Base-by-base conservation (phyloP, 35 echinoderm and acorn worm genomes). In the Apostichopus parvimensis region DNA sequence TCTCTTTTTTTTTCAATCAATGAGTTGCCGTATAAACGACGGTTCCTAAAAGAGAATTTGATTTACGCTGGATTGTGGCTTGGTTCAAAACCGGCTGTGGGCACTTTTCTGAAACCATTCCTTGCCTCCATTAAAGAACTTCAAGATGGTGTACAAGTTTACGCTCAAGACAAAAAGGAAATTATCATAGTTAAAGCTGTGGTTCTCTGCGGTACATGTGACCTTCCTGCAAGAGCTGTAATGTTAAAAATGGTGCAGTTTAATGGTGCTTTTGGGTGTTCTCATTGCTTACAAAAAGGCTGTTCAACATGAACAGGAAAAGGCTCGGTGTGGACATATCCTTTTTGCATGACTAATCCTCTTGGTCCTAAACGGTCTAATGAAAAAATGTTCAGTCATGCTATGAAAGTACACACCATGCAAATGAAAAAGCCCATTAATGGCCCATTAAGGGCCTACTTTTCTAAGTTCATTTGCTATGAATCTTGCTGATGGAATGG, bases 81-180 rank as follows among this genome's bases (percentile, higher is more conserved):
- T 80, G 90, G 90, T 9, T 7, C 6, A 60, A 91, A 91, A 82
- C 90, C 90, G 12, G 17, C 28, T 21, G 81, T 91, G 90, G 53
- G 26, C 4, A 57, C 77, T 53, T 91, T 91, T 57, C 56, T 91
- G 58, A 91, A 79, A 61, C 90, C 90, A 91, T 81, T 91, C 24
- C 60, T 15, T 12, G 18, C 54, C 4, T 15, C 84, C 6, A 23
- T 66, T 64, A 87, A 17, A 18, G 21, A 64, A 10, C 15, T 87
- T 2, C 6, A 9, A 6, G 60, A 87, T 57, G 13, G 13, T 10
- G 24, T 15, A 15, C 2, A 53, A 18, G 18, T 15, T n/a, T n/a
- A n/a, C n/a, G n/a, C n/a, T n/a, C n/a, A n/a, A n/a, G n/a, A n/a
- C n/a, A n/a, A n/a, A n/a, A n/a, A n/a, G n/a, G n/a, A n/a, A n/a